phyloP scores from a whole-genome alignment of 2,797 vertebrate species.

The Lagocephalus sceleratus region DNA sequence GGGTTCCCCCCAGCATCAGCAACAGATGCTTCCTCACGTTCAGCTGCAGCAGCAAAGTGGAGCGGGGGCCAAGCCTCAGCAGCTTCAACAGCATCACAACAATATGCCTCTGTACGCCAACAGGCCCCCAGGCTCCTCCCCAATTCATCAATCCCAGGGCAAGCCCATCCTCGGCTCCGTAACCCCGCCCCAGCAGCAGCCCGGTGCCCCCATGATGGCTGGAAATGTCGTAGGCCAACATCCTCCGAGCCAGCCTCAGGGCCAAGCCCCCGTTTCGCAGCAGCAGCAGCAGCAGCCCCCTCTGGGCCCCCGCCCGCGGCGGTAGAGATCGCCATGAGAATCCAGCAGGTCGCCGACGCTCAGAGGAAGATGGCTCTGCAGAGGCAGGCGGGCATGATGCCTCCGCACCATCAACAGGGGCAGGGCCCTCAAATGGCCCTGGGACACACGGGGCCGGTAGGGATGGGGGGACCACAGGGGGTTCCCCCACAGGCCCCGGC shows the following conservation, averaged over 20 bases:
- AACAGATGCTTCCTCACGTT: conserved; percentile 87
- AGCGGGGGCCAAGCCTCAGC: conserved; percentile 64
- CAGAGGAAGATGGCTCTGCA: conserved; percentile 95
- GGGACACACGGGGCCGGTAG: conserved; percentile 72
- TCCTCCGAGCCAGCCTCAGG: conserved; percentile 78
- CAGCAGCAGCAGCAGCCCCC: conserved; percentile 73
- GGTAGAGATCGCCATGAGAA: conserved; percentile 96
- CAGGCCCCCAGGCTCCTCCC: conserved; percentile 76
- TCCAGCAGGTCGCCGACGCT: conserved; percentile 93
- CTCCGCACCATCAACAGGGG: conserved; percentile 74
- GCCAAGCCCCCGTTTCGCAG: conserved; percentile 77
- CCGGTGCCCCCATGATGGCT: conserved; percentile 35
- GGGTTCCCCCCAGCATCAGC: conserved; percentile 79
- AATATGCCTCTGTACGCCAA: conserved; percentile 71
- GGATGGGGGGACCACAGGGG: conserved; percentile 69
- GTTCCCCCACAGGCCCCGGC: conserved; percentile 64
- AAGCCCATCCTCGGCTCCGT: conserved; percentile 87
- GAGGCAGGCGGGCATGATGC: conserved; percentile 81
- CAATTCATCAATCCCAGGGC: conserved; percentile 86
- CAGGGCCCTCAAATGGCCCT: conserved; percentile 77
- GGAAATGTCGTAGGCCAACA: conserved; percentile 63
- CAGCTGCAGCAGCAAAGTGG: conserved; percentile 67
- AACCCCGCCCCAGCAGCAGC: conserved; percentile 83
- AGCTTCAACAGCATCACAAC: conserved; percentile 79
- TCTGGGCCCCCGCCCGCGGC: conserved; percentile 90